These are phyloP conservation scores for Tyto alba DNA, from an alignment of 2,113 vertebrate species.

Conservation along the genomic window DNA sequence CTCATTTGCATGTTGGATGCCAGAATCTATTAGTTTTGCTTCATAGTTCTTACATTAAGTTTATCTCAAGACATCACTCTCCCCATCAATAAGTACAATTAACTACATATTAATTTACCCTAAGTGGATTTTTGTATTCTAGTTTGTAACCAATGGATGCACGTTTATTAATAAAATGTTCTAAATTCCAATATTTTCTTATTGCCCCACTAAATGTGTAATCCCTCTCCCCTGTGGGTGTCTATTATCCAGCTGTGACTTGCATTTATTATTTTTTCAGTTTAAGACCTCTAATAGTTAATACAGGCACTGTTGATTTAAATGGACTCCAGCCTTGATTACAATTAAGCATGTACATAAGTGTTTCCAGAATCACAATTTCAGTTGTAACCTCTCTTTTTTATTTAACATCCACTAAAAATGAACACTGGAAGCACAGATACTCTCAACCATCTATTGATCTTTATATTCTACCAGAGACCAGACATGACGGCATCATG, in stretches of 20 bases:
- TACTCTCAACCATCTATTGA: neutral
- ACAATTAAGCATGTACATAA: neutral
- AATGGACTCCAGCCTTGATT: neutral
- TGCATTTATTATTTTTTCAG: neutral
- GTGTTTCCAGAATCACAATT: neutral
- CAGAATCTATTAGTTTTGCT: constrained; percentile 58
- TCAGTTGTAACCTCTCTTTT: neutral
- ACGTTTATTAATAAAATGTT: neutral
- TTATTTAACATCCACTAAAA: neutral
- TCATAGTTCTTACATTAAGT: constrained; percentile 53
- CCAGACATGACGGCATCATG: neutral
- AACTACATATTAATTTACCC: constrained; percentile 30
- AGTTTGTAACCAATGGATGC: neutral
- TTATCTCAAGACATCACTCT: constrained; percentile 53
- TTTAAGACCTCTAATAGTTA: neutral
- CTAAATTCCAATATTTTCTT: neutral
- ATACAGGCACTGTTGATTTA: neutral
- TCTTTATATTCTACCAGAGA: neutral
- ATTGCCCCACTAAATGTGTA: neutral
- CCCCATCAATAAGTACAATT: constrained; percentile 30
- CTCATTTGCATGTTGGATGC: constrained; percentile 38
- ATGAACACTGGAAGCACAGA: neutral
- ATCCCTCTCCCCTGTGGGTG: neutral
- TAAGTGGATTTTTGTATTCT: constrained; percentile 10
- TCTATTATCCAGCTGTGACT: neutral